phyloP scores from a whole-genome alignment of 2,797 vertebrate genomes.

The Melanotaenia trifasciata region DNA sequence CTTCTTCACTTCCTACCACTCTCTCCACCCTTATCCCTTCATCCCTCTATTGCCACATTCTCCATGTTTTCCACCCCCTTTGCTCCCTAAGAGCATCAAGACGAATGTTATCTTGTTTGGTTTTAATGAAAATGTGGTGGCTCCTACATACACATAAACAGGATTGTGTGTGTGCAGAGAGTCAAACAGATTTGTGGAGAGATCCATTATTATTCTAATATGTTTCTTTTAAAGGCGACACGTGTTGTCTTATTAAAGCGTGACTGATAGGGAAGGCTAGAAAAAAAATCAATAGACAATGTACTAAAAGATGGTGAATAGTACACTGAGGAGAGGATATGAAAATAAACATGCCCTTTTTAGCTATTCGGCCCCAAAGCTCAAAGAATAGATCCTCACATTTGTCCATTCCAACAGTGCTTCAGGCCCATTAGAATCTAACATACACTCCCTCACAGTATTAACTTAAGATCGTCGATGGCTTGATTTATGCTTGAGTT shows the following conservation, averaged over 20 bases:
- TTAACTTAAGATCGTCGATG: slow-evolving; percentile 65
- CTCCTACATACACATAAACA: slow-evolving; percentile 32
- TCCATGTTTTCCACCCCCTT: slow-evolving; percentile 52
- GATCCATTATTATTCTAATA: slow-evolving; percentile 79
- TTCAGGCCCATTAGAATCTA: slow-evolving; percentile 71
- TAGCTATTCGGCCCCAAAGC: slow-evolving; percentile 71
- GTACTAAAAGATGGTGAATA: slow-evolving; percentile 67
- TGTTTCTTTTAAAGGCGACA: slow-evolving; percentile 74
- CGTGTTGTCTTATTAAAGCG: slow-evolving; percentile 79
- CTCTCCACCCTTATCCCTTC: slow-evolving; percentile 58
- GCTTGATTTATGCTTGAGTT: slow-evolving; percentile 58
- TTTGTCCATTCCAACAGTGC: slow-evolving; percentile 72
- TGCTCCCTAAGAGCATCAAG: slow-evolving; percentile 60
- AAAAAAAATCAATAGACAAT: slow-evolving; percentile 76
- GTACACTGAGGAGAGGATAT: slow-evolving; percentile 52
- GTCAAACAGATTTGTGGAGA: slow-evolving; percentile 45
- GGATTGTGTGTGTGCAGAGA: background rate
- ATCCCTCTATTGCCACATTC: slow-evolving; percentile 58
- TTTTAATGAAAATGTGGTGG: slow-evolving; percentile 65
- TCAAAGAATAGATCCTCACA: slow-evolving; percentile 66
- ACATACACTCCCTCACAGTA: slow-evolving; percentile 68
- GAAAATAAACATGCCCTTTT: slow-evolving; percentile 78
- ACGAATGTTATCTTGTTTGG: slow-evolving; percentile 63
- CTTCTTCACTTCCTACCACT: slow-evolving; percentile 60
- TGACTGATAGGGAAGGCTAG: slow-evolving; percentile 73